phyloP scores from a whole-genome alignment of 2,113 vertebrate genomes.

The Corythoichthys haematopterus region DNA sequence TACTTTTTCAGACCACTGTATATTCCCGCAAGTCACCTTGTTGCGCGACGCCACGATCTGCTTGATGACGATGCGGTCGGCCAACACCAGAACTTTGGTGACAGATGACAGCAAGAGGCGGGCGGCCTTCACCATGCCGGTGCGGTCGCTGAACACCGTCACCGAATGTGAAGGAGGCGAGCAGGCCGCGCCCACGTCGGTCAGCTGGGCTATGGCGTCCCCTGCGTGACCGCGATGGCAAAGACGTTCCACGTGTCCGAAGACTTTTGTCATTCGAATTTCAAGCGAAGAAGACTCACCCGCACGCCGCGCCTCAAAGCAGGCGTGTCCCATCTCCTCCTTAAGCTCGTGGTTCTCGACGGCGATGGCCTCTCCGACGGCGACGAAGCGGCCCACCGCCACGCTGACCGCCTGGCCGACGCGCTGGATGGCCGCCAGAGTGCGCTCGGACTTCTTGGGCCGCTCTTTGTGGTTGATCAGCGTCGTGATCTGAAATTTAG shows the following conservation, averaged over 20 bases:
- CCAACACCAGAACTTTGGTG: constrained; percentile 93
- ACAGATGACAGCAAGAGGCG: constrained; percentile 92
- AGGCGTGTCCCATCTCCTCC: constrained; percentile 93
- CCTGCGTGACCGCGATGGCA: constrained; percentile 63
- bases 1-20: no score
- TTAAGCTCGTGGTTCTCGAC: constrained; percentile 90
- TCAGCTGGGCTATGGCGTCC: constrained; percentile 91
- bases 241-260: background rate
- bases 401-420: constrained; percentile 91
- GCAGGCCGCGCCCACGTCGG: constrained; percentile 74
- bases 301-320: constrained; percentile 88
- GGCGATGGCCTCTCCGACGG: constrained; percentile 94
- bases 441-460: constrained; percentile 92
- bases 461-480: constrained; percentile 98
- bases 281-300: constrained; percentile 64
- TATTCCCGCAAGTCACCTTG: constrained; percentile 74
- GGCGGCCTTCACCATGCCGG: constrained; percentile 91
- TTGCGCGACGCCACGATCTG: constrained; percentile 95
- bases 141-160: constrained; percentile 88
- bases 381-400: constrained; percentile 92
- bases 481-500: constrained; percentile 83
- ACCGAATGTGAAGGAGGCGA: constrained; percentile 73
- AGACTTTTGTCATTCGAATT: no score
- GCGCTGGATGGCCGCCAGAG: constrained; percentile 86
- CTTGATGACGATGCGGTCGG: constrained; percentile 95